These are phyloP conservation scores for Autographa gamma DNA, from an alignment of 2,888 invertebrate genomes.

Conservation along the genomic window DNA sequence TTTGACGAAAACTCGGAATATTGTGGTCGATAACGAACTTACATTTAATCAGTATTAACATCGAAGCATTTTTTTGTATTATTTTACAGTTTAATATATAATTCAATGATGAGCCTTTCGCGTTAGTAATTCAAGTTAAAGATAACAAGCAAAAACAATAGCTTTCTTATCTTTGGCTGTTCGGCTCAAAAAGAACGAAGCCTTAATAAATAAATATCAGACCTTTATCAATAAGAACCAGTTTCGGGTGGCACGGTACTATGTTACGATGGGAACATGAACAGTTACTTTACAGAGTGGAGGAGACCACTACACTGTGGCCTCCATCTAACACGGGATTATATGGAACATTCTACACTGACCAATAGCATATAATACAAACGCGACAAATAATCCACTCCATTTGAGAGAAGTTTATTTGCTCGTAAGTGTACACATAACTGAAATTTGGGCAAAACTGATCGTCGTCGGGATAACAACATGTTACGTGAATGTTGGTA, in stretches of 20 bases:
- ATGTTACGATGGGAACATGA: conserved; percentile 36
- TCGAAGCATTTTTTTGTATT: conserved; percentile 2
- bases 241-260: conserved; percentile 38
- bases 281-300: conserved; percentile 30
- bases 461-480: conserved; percentile 10
- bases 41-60: neutral
- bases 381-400: conserved; percentile 24
- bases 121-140: neutral
- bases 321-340: conserved; percentile 34
- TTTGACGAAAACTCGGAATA: neutral
- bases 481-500: conserved; percentile 6
- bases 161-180: conserved; percentile 32
- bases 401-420: conserved; percentile 25
- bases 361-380: conserved; percentile 39
- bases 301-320: conserved; percentile 29
- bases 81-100: conserved; percentile 3
- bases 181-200: conserved; percentile 24
- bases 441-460: conserved; percentile 7
- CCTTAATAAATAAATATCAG: conserved; percentile 30
- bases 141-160: conserved; percentile 8
- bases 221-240: conserved; percentile 21
- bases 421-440: conserved; percentile 12
- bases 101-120: conserved; percentile 12
- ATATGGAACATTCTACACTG: conserved; percentile 45
- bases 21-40: conserved; percentile 3